Percentiles rank a stretch among this genome's conserved stretches.
These are phyloP conservation scores for Synergus laeviventris DNA, from an alignment of 2,888 invertebrate species.

Conservation along the genomic window DNA sequence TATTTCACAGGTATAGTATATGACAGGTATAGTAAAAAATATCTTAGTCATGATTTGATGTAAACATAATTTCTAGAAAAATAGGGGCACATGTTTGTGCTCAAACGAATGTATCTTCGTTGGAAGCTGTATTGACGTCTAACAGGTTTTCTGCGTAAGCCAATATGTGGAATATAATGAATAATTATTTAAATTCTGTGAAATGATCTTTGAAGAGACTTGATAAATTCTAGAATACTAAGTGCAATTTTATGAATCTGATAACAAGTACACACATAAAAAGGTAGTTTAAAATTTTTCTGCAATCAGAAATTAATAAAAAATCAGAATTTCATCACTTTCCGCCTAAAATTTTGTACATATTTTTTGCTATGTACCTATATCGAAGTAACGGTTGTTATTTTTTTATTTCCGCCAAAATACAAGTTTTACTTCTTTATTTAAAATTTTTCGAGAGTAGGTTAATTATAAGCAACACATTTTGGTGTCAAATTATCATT, in stretches of 20 bases:
- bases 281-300: neutral
- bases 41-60: neutral
- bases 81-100: neutral
- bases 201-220: neutral
- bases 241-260: neutral
- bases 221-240: neutral
- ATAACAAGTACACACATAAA: neutral
- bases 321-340: neutral
- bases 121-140: neutral
- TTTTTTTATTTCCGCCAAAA: neutral
- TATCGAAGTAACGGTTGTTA: neutral
- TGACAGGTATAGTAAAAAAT: too few relatives aligned
- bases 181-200: slow-evolving; percentile 29
- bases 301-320: neutral
- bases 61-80: neutral
- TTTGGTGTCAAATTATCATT: neutral
- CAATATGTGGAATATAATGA: neutral
- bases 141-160: neutral
- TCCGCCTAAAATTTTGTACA: neutral
- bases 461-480: neutral
- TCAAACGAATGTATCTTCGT: neutral
- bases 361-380: too few relatives aligned
- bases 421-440: neutral
- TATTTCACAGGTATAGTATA: too few relatives aligned
- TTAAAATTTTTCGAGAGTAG: neutral